Conservation (phyloP, 2,888 invertebrate genomes). For the Marronus borbonicus region DNA sequence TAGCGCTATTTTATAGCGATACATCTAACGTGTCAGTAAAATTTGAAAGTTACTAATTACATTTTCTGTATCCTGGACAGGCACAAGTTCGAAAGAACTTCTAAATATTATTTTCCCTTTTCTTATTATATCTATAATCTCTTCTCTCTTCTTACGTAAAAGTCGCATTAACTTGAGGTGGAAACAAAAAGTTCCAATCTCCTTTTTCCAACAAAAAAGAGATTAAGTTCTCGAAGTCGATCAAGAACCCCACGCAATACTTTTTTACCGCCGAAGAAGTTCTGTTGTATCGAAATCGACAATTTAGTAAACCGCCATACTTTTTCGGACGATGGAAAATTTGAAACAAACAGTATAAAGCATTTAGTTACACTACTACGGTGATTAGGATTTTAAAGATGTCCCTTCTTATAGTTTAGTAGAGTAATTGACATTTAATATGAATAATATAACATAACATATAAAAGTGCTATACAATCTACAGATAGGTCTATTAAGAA, state of each 20-base stretch:
- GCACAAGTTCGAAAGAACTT: no score
- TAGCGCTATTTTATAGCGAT: no score
- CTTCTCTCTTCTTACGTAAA: background rate
- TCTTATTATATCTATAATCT: background rate
- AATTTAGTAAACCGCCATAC: background rate
- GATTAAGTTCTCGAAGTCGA: conserved; percentile 13
- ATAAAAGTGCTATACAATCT: no score
- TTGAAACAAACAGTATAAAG: no score
- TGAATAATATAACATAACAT: no score
- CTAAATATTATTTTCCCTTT: background rate
- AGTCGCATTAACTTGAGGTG: background rate
- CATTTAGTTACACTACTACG: no score
- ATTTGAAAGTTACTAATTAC: background rate
- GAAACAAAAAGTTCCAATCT: conserved; percentile 13
- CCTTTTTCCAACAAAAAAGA: conserved; percentile 9
- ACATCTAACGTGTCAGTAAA: background rate
- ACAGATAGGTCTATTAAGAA: no score
- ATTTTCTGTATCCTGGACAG: background rate
- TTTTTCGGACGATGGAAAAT: conserved; percentile 5
- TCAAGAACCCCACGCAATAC: background rate
- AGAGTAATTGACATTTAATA: no score
- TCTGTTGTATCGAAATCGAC: background rate
- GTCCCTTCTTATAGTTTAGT: no score
- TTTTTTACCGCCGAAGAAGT: background rate
- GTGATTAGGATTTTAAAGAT: no score